phyloP scores from a whole-genome alignment of 1,140 invertebrate species.

The Hylaeus anthracinus region DNA sequence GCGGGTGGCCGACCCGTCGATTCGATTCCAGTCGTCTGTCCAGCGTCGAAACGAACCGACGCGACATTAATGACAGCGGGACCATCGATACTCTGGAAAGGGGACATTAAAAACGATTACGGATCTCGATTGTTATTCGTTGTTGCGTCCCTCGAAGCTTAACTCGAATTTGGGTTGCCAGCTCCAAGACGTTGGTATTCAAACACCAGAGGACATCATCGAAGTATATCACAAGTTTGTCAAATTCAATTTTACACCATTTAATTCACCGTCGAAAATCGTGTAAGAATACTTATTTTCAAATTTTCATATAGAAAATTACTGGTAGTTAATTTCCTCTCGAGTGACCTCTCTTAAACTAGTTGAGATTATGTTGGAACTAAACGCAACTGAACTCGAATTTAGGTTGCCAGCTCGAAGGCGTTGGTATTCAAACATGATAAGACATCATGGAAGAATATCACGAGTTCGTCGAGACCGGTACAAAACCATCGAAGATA shows the following conservation, averaged over 20 bases:
- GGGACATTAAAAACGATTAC: slow-evolving; percentile 15
- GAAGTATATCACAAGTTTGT: no score
- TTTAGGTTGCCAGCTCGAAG: slow-evolving; percentile 11
- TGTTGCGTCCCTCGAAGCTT: background rate
- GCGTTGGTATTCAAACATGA: background rate
- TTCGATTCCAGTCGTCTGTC: slow-evolving; percentile 31
- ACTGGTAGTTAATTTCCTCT: no score
- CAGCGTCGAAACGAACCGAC: slow-evolving; percentile 24
- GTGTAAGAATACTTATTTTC: no score
- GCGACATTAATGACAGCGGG: slow-evolving; percentile 54
- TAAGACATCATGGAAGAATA: no score
- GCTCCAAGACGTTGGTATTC: background rate
- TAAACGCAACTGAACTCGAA: background rate
- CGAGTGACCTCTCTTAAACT: no score
- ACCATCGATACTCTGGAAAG: slow-evolving; percentile 48
- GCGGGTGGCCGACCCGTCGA: slow-evolving; percentile 31
- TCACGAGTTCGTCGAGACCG: no score
- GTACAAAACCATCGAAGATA: no score
- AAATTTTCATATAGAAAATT: no score
- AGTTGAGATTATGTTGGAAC: no score
- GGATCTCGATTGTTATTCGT: background rate
- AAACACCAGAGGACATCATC: no score
- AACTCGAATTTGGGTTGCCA: slow-evolving; percentile 4
- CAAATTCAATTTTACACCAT: no score
- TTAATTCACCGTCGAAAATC: no score